Percentiles rank a stretch among this genome's conserved stretches.
phyloP scores from a whole-genome alignment of 2,888 invertebrate genomes.

The Heterodera filipjevi region DNA sequence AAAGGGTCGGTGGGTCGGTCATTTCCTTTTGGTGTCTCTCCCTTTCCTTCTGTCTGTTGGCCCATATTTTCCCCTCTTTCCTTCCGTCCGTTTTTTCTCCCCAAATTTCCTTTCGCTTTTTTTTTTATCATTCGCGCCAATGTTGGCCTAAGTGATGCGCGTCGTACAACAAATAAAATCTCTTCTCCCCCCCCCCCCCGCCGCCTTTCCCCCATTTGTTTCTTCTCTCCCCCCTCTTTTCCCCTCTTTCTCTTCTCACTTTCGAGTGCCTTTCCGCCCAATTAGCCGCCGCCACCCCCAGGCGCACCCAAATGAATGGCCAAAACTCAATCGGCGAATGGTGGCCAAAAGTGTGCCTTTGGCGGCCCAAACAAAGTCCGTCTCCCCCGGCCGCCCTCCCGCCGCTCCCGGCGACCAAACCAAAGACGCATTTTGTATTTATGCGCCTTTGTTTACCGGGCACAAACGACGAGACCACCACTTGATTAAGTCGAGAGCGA shows the following conservation, averaged over 20 bases:
- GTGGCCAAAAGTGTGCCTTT: background rate
- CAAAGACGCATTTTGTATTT: background rate
- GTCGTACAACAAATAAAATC: background rate
- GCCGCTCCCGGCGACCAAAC: too few species aligned
- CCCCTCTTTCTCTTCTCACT: background rate
- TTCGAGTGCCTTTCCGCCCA: background rate
- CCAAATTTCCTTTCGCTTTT: too few species aligned
- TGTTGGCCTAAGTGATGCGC: too few species aligned
- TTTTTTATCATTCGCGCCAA: too few species aligned
- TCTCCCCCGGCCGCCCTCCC: too few species aligned
- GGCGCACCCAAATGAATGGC: background rate
- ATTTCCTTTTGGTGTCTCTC: too few species aligned
- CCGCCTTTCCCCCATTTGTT: too few species aligned
- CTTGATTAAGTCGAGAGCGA: background rate
- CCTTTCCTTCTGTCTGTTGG: background rate
- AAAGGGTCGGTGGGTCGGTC: too few species aligned
- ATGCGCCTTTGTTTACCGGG: conserved; percentile 1
- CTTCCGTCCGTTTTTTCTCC: background rate
- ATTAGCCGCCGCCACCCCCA: background rate
- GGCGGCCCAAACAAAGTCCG: background rate
- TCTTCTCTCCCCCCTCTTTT: background rate
- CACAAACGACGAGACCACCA: background rate
- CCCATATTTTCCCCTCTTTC: background rate
- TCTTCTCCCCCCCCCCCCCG: background rate
- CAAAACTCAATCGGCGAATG: background rate